Evolutionary conservation across 1,140 invertebrate genomes (phyloP), one percentile per base, ranked within the genome.

Genomic region (Cherax quadricarinatus): DNA sequence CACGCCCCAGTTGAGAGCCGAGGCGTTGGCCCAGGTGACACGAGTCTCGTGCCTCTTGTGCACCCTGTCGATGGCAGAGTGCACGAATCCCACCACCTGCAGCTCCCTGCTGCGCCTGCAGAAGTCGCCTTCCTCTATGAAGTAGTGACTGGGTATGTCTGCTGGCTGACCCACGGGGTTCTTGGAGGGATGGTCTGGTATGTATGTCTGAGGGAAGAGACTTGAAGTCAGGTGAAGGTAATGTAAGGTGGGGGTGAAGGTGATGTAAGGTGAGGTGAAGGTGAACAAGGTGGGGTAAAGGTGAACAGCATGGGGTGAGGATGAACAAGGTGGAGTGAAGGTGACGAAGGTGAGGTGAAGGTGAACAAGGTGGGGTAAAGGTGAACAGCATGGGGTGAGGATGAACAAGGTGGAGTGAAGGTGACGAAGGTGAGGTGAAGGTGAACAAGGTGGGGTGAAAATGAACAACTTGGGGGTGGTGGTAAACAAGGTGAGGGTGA

Each of bases 81-180:
- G 86, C 53, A 94, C 92, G 70, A 89, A 88, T 41, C 90, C 14
- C 84, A 92, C 78, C 53, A 92, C 57, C 91, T 92, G 80, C 86
- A 92, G 57, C 53, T 88, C n/a, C 53, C 66, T 6, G 14, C 90
- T 5, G 6, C 89, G 24, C 62, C 78, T 30, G 81, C 88, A 88
- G 82, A 89, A 87, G 51, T 88, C 82, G 1, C 21, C 57, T 60
- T 92, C 91, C n/a, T 92, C 91, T 0, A 93, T 90, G 10, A 89
- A 60, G 57, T 82, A 93, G 10, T 57, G 24, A 14, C n/a, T 30
- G 5, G 88, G 88, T 14, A 89, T 49, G 18, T 48, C 30, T 24
- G 88, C 57, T 4, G 78, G 88, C n/a, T 6, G 14, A 5, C 80
- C 57, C 18, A 82, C 16, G 2, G 53, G 88, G 14, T 9, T 73